phyloP scores from a whole-genome alignment of 2,888 invertebrate species.

The Lycophotia porphyrea region DNA sequence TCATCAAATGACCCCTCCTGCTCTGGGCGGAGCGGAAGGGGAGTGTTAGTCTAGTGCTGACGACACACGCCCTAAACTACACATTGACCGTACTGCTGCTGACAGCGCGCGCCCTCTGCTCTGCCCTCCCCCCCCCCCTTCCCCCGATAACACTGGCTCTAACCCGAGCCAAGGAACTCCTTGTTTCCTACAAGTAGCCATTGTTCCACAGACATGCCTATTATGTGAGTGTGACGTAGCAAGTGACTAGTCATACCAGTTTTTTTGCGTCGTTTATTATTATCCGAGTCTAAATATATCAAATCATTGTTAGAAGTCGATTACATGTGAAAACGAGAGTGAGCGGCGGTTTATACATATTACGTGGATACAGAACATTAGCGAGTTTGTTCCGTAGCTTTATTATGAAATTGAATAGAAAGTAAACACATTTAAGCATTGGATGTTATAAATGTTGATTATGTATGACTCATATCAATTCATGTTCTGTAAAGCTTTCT shows the following conservation, averaged over 20 bases:
- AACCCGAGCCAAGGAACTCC: conserved; percentile 7
- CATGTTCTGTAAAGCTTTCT: neutral
- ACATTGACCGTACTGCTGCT: neutral
- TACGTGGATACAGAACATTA: neutral
- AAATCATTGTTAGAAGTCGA: conserved; percentile 38
- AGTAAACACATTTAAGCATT: neutral
- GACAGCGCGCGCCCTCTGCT: conserved; percentile 35
- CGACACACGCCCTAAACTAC: conserved; percentile 4
- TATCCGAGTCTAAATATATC: conserved; percentile 31
- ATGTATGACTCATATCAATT: neutral
- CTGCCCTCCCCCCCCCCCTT: neutral
- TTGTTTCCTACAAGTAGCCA: conserved; percentile 1
- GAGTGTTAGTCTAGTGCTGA: too few species aligned
- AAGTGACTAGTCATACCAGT: conserved; percentile 21
- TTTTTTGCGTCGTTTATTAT: conserved; percentile 32
- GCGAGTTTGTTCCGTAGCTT: conserved; percentile 4
- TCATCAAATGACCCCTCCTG: too few species aligned
- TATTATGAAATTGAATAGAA: neutral
- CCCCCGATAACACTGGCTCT: neutral
- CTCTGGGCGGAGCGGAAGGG: too few species aligned
- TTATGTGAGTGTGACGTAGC: conserved; percentile 35
- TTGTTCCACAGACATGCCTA: conserved; percentile 27
- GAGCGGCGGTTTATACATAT: neutral
- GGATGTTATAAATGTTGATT: neutral
- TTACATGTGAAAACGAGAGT: conserved; percentile 39